Base-by-base conservation (phyloP, 2,888 invertebrate species). In the Catonia carolina region DNA sequence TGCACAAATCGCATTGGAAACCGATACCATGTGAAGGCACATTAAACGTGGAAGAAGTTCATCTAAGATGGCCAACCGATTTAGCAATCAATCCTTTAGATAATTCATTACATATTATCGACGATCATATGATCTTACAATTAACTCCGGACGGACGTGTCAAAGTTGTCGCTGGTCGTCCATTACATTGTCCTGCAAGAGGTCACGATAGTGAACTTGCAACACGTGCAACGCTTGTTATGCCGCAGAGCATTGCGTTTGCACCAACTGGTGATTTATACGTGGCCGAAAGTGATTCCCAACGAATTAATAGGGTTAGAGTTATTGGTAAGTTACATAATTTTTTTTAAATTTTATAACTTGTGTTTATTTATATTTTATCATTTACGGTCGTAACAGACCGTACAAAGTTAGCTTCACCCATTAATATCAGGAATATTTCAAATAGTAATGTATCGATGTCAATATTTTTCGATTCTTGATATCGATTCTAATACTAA, bases 11-110 rank as follows among this genome's bases (percentile, higher is more conserved):
- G 0, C 92, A 92, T 70, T 93, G 92, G 91, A 92, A 91, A 69
- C 93, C 93, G 0, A 86, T 93, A 52, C 92, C 93, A 0, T 93
- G 93, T 68, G 90, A 91, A 71, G 93, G 92, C 17, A 93, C 92
- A 0, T 72, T 92, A 0, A 90, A 90, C 68, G 82, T 92, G n/a
- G 91, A 92, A 70, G 92, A 93, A 74, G 93, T 95, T 53, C 92
- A 92, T 69, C 75, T 97, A 52, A 81, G 94, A 54, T 98, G 97
- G 97, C 98, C 98, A 0, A 97, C 96, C 0, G 93, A 94, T 70
- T 75, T 98, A 14, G 85, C 95, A 0, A 90, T 97, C 31, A 95
- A 94, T 72, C 97, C 96, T 0, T 74, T 96, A 53, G 96, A 97
- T 70, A 93, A 95, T 71, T 89, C 92, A 0, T 75, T 99, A 23